A percentile compares a stretch with the other conserved stretches of the same genome.
These are phyloP conservation scores for Drosophila cracens DNA, from an alignment of 2,888 invertebrate species.

Conservation along the genomic window DNA sequence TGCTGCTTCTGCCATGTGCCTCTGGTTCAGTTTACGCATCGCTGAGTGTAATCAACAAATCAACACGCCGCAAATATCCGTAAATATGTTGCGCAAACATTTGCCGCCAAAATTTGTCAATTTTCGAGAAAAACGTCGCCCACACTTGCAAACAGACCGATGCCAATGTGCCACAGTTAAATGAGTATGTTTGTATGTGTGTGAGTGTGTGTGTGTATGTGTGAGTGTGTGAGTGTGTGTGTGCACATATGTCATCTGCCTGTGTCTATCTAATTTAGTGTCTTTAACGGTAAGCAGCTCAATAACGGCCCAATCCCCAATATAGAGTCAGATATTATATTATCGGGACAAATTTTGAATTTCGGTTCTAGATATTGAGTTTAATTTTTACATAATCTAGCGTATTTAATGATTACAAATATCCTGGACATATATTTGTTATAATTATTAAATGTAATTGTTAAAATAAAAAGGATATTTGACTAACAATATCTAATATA, in stretches of 20 bases:
- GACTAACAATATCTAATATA: background rate
- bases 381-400: background rate
- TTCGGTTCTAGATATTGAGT: background rate
- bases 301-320: constrained; percentile 6
- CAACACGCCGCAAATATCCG: constrained; percentile 50
- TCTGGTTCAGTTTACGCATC: constrained; percentile 27
- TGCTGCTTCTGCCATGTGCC: background rate
- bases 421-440: background rate
- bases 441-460: no score
- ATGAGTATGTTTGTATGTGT: background rate
- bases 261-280: background rate
- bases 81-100: constrained; percentile 51
- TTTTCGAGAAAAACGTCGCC: constrained; percentile 22
- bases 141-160: background rate
- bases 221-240: background rate
- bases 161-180: constrained; percentile 5
- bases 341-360: background rate
- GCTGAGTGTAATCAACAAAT: constrained; percentile 48
- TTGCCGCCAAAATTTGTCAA: constrained; percentile 56
- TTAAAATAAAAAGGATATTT: no score
- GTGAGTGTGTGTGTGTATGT: background rate
- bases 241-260: background rate
- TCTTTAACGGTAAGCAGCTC: constrained; percentile 4
- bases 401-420: background rate
- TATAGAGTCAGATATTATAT: background rate